These are phyloP conservation scores for Ceratotherium simum DNA, from an alignment of 2,113 vertebrate species.

Conservation along the genomic window DNA sequence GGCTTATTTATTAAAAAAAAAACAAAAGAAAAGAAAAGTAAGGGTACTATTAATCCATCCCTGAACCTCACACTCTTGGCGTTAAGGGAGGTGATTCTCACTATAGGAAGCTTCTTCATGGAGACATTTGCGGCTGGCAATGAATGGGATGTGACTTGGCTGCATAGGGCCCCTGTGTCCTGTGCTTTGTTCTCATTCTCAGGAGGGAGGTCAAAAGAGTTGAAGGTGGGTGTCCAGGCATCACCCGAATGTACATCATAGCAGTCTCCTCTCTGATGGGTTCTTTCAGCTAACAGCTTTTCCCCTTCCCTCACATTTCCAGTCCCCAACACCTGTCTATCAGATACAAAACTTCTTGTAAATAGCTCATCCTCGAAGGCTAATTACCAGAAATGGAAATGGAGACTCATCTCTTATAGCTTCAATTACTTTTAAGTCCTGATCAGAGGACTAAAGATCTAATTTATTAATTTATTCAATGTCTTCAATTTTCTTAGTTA, in stretches of 20 bases:
- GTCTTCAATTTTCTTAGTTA: conserved; percentile 20
- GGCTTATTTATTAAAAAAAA: not conserved
- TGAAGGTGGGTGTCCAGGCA: not conserved
- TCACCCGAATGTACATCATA: not conserved
- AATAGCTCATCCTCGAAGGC: not conserved
- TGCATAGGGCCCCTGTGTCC: not conserved
- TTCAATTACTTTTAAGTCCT: conserved; percentile 29
- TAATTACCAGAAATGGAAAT: conserved; percentile 37
- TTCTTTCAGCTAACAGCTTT: not conserved
- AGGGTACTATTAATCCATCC: not conserved
- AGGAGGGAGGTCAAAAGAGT: not conserved
- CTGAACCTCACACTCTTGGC: not conserved
- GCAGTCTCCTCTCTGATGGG: not conserved
- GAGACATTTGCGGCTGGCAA: not conserved
- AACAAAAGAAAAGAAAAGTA: not conserved
- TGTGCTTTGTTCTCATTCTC: not conserved
- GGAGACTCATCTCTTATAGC: not conserved
- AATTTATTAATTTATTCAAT: not conserved
- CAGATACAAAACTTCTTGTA: not conserved
- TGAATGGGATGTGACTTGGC: not conserved
- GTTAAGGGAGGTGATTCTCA: not conserved
- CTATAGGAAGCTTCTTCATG: not conserved
- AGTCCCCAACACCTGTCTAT: not conserved
- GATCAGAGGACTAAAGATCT: not conserved
- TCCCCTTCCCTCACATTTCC: not conserved